Conservation (phyloP, 2,113 vertebrate species). For the Axis porcinus region DNA sequence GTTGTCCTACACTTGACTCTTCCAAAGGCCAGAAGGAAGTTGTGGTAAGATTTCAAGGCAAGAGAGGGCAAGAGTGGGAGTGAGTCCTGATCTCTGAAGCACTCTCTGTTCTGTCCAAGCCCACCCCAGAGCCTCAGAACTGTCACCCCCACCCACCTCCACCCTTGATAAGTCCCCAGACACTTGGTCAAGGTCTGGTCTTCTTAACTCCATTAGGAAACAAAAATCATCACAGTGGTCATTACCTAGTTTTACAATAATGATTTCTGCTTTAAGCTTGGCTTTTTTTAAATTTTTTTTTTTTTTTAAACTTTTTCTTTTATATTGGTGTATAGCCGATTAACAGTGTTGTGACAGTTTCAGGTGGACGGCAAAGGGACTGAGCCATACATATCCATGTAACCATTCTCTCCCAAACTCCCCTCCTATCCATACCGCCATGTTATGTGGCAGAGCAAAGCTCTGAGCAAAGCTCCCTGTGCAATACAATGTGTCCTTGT, state of each 20-base stretch:
- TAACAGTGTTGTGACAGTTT: neutral
- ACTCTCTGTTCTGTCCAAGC: fast-evolving
- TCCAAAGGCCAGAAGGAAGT: neutral
- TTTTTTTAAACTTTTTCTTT: neutral
- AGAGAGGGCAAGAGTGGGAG: too few relatives aligned
- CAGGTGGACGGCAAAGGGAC: neutral
- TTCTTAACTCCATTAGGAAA: neutral
- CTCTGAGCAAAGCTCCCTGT: neutral
- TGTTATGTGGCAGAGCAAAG: neutral
- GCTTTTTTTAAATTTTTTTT: neutral
- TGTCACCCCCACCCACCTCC: too few relatives aligned
- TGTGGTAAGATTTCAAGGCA: neutral
- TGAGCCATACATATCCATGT: neutral
- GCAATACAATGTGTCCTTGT: too few relatives aligned
- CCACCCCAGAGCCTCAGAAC: neutral
- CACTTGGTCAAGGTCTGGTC: neutral
- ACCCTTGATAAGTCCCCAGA: neutral
- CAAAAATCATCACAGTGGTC: neutral
- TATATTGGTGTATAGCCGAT: neutral
- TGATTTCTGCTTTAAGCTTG: neutral
- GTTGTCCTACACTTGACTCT: neutral
- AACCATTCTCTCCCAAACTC: neutral
- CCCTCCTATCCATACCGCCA: neutral
- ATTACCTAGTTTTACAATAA: neutral
- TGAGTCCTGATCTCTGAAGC: fast-evolving